phyloP scores from a whole-genome alignment of 2,113 vertebrate genomes.

The Neopipo cinnamomea region DNA sequence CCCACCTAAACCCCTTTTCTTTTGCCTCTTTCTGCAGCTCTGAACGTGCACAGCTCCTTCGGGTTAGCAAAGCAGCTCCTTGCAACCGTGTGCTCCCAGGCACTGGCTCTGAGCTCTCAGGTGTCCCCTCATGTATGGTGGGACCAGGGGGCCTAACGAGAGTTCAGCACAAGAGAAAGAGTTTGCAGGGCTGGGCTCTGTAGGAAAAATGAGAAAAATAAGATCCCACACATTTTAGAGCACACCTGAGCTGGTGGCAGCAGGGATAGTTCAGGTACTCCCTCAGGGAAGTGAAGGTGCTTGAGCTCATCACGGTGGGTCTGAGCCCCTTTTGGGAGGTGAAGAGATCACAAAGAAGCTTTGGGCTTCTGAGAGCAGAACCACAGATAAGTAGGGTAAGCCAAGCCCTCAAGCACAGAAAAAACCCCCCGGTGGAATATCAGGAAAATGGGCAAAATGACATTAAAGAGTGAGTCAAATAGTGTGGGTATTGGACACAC shows the following conservation, averaged over 20 bases:
- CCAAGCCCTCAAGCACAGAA: neutral
- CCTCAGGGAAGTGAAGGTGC: accelerated
- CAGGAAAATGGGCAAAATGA: neutral
- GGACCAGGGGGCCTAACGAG: accelerated
- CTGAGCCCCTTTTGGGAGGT: neutral
- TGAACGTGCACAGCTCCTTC: neutral
- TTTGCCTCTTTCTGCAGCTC: neutral
- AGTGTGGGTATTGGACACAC: neutral
- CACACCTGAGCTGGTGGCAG: accelerated
- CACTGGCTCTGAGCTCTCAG: accelerated
- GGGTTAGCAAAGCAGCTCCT: neutral
- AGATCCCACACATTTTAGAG: neutral
- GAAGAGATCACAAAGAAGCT: neutral
- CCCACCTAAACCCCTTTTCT: neutral
- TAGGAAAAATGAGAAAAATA: neutral
- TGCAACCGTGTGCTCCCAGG: neutral
- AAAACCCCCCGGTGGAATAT: neutral
- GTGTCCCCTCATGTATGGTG: neutral
- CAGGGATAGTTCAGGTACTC: neutral
- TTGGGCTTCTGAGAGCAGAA: neutral
- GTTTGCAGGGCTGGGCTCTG: neutral
- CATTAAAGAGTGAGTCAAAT: neutral
- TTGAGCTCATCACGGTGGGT: accelerated
- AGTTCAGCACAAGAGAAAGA: neutral
- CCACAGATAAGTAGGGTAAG: neutral